Percentiles rank a stretch among this genome's conserved stretches.
phyloP scores from a whole-genome alignment of 2,797 vertebrate genomes.

The Hypotaenidia okinawae region DNA sequence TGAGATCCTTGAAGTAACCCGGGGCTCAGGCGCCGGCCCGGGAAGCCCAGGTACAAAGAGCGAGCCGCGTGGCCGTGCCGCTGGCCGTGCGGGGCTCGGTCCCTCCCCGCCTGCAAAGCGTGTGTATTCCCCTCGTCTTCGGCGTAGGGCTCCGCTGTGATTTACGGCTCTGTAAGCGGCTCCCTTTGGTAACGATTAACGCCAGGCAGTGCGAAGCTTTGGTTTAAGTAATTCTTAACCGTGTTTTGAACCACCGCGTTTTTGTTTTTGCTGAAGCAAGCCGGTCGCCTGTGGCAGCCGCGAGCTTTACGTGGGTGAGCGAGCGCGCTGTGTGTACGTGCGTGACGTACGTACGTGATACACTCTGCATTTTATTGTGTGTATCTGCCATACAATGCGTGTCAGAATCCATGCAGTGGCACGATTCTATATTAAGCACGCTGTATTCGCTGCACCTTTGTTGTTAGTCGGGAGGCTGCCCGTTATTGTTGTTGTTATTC shows the following conservation, averaged over 20 bases:
- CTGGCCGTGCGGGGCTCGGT: rapidly evolving
- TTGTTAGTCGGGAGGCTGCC: not conserved
- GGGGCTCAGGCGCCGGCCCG: not conserved
- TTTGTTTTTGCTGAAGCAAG: not conserved
- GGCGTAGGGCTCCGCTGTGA: rapidly evolving
- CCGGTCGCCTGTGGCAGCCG: rapidly evolving
- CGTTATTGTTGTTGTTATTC: not conserved
- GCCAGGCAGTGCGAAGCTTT: rapidly evolving
- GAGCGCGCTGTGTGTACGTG: rapidly evolving
- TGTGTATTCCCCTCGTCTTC: rapidly evolving
- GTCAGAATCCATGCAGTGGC: too few species aligned
- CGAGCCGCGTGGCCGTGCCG: rapidly evolving
- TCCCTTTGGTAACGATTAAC: not conserved
- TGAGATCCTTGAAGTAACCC: not conserved
- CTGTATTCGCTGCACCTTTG: rapidly evolving
- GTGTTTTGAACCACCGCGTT: not conserved
- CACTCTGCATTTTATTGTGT: too few species aligned
- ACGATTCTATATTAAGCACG: not conserved
- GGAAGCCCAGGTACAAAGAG: rapidly evolving
- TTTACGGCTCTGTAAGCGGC: not conserved
- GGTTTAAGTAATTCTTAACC: not conserved
- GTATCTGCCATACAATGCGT: not conserved
- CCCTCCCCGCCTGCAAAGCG: rapidly evolving
- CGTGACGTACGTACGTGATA: rapidly evolving
- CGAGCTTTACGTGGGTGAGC: not conserved